Percentiles rank a stretch among this genome's conserved stretches.
Evolutionary conservation across 2,113 vertebrate genomes (phyloP).

Genomic region (Thalassarche chlororhynchos): DNA sequence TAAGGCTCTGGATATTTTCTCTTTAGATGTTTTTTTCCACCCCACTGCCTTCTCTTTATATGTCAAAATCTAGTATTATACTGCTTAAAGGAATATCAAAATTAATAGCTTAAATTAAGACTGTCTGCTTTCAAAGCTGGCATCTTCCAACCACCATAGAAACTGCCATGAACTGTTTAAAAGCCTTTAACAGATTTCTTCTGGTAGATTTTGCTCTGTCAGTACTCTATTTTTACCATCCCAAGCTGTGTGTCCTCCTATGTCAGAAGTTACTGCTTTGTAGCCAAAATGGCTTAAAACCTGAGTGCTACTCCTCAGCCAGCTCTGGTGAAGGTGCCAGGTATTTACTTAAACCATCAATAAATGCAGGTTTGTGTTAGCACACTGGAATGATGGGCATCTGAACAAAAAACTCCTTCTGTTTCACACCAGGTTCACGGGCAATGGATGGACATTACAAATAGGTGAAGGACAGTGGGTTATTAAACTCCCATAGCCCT

Average conservation of each 20-base stretch:
- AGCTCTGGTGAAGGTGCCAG: not conserved
- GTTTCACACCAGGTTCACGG: not conserved
- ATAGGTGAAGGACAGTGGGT: not conserved
- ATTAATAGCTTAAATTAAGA: not conserved
- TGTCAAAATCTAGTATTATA: not conserved
- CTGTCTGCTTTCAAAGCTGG: not conserved
- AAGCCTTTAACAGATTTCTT: not conserved
- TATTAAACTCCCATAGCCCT: not conserved
- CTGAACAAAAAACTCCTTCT: not conserved
- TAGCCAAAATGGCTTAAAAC: not conserved
- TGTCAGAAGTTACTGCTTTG: not conserved
- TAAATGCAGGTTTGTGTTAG: not conserved
- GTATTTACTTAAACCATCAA: not conserved
- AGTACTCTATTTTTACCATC: not conserved
- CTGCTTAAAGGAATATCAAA: not conserved
- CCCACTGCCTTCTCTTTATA: not conserved
- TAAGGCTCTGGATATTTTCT: not conserved
- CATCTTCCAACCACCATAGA: not conserved
- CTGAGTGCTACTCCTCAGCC: not conserved
- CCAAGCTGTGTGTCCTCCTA: not conserved
- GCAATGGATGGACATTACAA: not conserved
- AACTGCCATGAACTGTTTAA: not conserved
- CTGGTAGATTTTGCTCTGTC: not conserved
- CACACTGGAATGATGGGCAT: not conserved
- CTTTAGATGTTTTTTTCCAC: not conserved